Base-by-base conservation (phyloP, 2,797 vertebrate genomes). In the Nannoperca australis region DNA sequence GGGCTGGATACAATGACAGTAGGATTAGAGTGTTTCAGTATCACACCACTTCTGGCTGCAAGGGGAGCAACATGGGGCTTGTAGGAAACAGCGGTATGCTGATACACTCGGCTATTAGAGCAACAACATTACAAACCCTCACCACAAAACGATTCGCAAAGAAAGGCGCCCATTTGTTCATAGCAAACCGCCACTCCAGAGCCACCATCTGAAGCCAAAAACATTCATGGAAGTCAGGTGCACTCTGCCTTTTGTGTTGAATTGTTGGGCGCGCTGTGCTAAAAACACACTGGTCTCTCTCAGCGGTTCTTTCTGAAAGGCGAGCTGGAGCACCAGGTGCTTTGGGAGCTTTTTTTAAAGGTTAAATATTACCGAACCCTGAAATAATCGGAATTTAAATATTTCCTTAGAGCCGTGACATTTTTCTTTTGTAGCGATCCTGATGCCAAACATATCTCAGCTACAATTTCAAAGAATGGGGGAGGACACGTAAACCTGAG, bases 1-100 rank as follows among this genome's bases (percentile, higher is more conserved):
- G 86, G 90, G 84, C 70, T 89, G 89, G 84, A 87, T 88, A 92
- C 90, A 89, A 92, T 90, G 91, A 87, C 83, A 82, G 89, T 82
- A 81, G 89, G 89, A 88, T 92, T 84, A 89, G 85, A 90, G 85
- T 77, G 83, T 79, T 91, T 89, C 85, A 88, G 83, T 68, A 90
- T 89, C 81, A 84, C 82, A 86, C 83, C 79, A 83, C 87, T 89
- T 85, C 86, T 89, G 88, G 85, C 90, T 89, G 90, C 78, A 53
- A 83, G 68, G 84, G 87, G 82, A 87, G 78, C 86, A 83, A 78
- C 81, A 73, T 73, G 79, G 82, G 83, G 86, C 77, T 79, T 79
- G 86, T 84, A 77, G 83, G 56, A 85, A 81, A 76, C 82, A 76
- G 85, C 70, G 4, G 81, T 84, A 60, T 78, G 73, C 82, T 78